phyloP scores from a whole-genome alignment of 2,113 vertebrate species.

The Heptranchias perlo region DNA sequence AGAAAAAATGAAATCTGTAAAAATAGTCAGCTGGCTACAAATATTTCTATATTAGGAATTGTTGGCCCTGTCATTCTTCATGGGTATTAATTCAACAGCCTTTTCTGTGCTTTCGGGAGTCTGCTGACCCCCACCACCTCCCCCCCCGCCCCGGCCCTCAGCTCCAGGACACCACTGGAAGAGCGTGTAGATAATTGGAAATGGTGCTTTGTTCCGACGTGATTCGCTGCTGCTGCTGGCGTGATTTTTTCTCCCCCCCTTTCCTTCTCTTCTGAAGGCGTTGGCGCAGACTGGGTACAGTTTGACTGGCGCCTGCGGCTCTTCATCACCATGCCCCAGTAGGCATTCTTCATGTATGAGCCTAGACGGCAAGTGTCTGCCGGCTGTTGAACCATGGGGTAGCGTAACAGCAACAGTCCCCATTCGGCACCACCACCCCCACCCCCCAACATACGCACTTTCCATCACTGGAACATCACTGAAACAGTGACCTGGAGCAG shows the following conservation, averaged over 20 bases:
- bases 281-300: not conserved
- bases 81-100: not conserved
- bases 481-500: not conserved
- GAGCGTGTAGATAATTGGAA: not conserved
- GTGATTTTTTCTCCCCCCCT: not conserved
- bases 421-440: not conserved
- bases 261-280: not conserved
- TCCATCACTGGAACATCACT: not conserved
- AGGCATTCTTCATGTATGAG: not conserved
- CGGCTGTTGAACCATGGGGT: not conserved
- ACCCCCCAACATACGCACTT: not conserved
- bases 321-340: not conserved
- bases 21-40: not conserved
- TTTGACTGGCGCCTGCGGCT: not conserved
- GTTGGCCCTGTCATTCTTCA: not conserved
- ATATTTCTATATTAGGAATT: not conserved
- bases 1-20: slow-evolving; percentile 7
- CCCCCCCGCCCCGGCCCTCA: not conserved
- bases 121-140: not conserved
- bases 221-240: not conserved
- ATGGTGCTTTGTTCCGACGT: not conserved
- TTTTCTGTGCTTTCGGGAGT: not conserved
- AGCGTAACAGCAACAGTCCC: not conserved
- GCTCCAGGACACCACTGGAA: not conserved
- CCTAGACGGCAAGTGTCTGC: not conserved